Evolutionary conservation across 2,113 vertebrate species (phyloP), one percentile per base, ranked within the genome.

Genomic region (Chaenogobius annularis): DNA sequence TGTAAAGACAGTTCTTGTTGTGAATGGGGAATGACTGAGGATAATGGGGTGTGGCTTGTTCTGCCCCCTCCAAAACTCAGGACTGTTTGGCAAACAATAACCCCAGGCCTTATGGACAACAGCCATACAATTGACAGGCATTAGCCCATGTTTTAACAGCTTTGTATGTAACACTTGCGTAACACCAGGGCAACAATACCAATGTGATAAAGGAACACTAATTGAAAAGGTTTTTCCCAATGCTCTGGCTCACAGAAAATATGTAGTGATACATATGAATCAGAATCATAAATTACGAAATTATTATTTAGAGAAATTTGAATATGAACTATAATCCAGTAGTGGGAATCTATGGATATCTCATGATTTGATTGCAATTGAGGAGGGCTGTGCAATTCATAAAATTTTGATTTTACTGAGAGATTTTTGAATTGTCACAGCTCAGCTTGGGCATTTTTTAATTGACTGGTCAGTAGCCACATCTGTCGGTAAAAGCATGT

Each of bases 11-110:
- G 37, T 40, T 65, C 23, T 80, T 80, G 81, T 72, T 84, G 77
- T 81, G 70, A 84, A 73, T 26, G 62, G 80, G 69, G 80, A 77
- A 75, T 90, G 78, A 88, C 77, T 50, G 31, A 83, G 87, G 83
- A 81, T 85, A 90, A 81, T 87, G 84, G 81, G 85, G 83, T 81
- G 59, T 74, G 68, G 73, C 74, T 47, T 69, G 65, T 26, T 40
- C 66, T 70, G 73, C 66, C 46, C 59, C 13, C 68, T 63, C 52
- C 17, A 64, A 44, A n/a, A 47, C 17, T 47, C 55, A 58, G n/a
- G 14, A 55, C 66, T 56, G 31, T 81, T 55, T 79, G 75, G 46
- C 62, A 78, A 84, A 81, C 61, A 66, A 73, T 84, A 79, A 85
- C 70, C 77, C 70, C 46, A 10, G 68, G 77, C 58, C 80, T 69